Percentiles rank a stretch among this genome's conserved stretches.
Conservation (phyloP, 2,888 invertebrate species). For the Drosophila phalerata region DNA sequence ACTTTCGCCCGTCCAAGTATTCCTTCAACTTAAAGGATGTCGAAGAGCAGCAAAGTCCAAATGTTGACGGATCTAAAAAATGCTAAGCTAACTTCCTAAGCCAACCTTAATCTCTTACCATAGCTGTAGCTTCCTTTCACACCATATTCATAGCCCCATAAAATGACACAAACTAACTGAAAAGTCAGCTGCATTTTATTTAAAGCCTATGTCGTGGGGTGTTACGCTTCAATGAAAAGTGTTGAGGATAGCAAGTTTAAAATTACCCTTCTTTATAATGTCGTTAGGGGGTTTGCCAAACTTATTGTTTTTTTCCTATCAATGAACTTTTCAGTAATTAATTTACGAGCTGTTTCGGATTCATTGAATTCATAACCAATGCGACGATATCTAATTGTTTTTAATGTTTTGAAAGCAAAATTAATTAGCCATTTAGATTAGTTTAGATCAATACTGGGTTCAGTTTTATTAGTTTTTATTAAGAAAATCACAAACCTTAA, state of each 20-base stretch:
- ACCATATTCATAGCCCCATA: constrained; percentile 28
- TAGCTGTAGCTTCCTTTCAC: constrained; percentile 39
- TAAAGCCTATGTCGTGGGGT: constrained; percentile 23
- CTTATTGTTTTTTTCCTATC: constrained; percentile 56
- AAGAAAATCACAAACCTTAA: constrained; percentile 70
- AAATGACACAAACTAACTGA: constrained; percentile 48
- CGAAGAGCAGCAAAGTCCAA: background rate
- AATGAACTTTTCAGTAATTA: constrained; percentile 64
- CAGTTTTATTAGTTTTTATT: constrained; percentile 30
- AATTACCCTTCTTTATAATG: background rate
- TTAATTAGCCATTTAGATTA: background rate
- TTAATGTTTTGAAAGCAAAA: background rate
- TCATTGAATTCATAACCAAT: constrained; percentile 52
- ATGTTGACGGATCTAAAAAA: background rate
- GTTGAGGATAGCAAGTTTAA: constrained; percentile 2
- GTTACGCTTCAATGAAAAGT: constrained; percentile 53
- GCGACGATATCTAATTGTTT: constrained; percentile 56
- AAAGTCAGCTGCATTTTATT: constrained; percentile 42
- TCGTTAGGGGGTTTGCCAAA: constrained; percentile 43
- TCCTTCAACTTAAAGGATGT: constrained; percentile 28
- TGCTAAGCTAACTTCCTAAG: constrained; percentile 1
- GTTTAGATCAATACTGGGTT: constrained; percentile 1
- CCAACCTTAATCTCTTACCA: constrained; percentile 30
- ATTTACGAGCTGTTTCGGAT: constrained; percentile 53
- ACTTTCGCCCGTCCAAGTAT: constrained; percentile 55